Evolutionary conservation across 1,140 invertebrate genomes (phyloP).

Genomic region (Drosophila sucinea): DNA sequence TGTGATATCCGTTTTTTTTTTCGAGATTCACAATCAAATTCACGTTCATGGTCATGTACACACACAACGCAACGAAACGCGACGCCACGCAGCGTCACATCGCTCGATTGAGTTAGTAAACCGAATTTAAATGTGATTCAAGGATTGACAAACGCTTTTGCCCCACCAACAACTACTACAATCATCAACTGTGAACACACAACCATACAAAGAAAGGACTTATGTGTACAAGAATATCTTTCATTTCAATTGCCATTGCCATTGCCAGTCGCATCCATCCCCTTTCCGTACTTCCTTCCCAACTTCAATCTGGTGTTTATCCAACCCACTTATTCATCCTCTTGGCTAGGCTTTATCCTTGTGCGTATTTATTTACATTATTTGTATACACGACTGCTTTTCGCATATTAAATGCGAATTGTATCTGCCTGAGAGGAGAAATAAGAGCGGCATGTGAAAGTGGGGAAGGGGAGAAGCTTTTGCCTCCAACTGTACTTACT

Average conservation of each 20-base stretch:
- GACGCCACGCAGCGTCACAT: background rate
- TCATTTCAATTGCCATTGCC: conserved; percentile 56
- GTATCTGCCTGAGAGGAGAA: conserved; percentile 2
- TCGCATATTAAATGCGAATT: conserved; percentile 70
- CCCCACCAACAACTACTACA: background rate
- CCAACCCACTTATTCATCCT: conserved; percentile 19
- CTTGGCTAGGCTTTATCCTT: conserved; percentile 5
- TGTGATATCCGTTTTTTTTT: conserved; percentile 9
- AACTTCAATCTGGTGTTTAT: conserved; percentile 50
- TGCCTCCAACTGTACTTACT: background rate
- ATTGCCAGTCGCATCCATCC: too few species aligned
- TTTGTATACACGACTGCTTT: conserved; percentile 76
- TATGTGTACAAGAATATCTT: conserved; percentile 60
- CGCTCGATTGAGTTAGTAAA: conserved; percentile 2
- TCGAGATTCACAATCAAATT: conserved; percentile 11
- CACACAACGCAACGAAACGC: conserved; percentile 16
- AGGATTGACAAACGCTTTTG: conserved; percentile 5
- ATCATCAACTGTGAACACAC: background rate
- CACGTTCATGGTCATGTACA: conserved; percentile 17
- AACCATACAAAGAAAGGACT: background rate
- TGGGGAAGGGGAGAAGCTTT: background rate
- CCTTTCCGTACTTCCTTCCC: background rate
- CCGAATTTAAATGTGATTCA: conserved; percentile 10
- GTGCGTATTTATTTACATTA: conserved; percentile 74
- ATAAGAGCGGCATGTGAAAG: background rate